Evolutionary conservation across 2,113 vertebrate genomes (phyloP), one percentile per base, ranked within the genome.

Genomic region (Trinectes maculatus): DNA sequence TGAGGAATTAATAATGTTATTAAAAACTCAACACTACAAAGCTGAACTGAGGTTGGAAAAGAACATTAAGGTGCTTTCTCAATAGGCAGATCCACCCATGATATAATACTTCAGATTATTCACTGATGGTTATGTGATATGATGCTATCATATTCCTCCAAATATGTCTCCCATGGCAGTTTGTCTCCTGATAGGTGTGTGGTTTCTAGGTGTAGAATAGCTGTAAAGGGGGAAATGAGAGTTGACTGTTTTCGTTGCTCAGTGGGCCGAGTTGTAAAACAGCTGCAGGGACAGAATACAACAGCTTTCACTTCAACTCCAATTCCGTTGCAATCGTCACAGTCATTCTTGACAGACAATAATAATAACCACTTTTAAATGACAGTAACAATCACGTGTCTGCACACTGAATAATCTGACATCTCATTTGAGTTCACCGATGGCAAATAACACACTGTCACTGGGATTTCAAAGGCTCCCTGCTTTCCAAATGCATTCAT

Each of bases 61-160:
- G 2, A 28, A 26, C 19, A 51, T 7, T 3, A 7, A 33, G 51
- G 8, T 12, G 13, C 26, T 74, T 54, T 63, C 21, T 36, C 28
- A 2, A 54, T 26, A 31, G 22, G n/a, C 43, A 28, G 42, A 64
- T 48, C 55, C 64, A 46, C 33, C 31, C 37, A 29, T 67, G 52
- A 60, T 53, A 26, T 42, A n/a, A 47, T 18, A 34, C 39, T 73
- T 75, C 18, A 60, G 52, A 60, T 12, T 9, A 29, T 54, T 43
- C 46, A 37, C 57, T 49, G 51, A 66, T 61, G 34, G 55, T 31
- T 22, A 22, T 9, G 37, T n/a, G n/a, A n/a, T n/a, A n/a, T n/a
- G n/a, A n/a, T n/a, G n/a, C n/a, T n/a, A n/a, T n/a, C n/a, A n/a
- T n/a, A 46, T 46, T 52, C 9, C 7, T 28, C 5, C 3, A 29